Evolutionary conservation across 1,140 invertebrate genomes (phyloP).

Genomic region (Drosophila sp.): DNA sequence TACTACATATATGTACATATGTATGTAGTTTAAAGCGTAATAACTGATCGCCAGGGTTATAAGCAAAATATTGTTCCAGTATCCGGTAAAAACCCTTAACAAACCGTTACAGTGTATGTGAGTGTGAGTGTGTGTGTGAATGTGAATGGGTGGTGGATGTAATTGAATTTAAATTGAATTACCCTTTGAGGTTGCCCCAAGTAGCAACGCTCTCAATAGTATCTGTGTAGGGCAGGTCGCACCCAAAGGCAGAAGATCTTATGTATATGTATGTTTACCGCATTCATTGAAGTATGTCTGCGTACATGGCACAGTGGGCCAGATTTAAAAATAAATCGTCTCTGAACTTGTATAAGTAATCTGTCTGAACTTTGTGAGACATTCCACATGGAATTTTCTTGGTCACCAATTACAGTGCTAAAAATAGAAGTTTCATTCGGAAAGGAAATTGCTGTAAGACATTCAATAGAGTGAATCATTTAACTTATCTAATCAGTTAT

Average conservation of each 20-base stretch:
- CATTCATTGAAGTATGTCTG: neutral
- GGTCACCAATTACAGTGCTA: neutral
- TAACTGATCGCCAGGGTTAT: no score
- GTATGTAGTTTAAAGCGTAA: no score
- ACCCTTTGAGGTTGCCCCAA: neutral
- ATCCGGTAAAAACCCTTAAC: constrained; percentile 24
- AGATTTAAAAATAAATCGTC: constrained; percentile 5
- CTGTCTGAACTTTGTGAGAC: neutral
- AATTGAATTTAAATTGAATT: constrained; percentile 1
- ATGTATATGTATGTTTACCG: neutral
- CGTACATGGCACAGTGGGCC: constrained; percentile 6
- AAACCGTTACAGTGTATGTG: constrained; percentile 47
- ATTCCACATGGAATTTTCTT: constrained; percentile 8
- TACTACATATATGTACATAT: no score
- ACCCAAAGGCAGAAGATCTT: neutral
- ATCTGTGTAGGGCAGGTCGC: constrained; percentile 8
- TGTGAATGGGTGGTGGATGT: constrained; percentile 34
- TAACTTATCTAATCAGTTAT: no score
- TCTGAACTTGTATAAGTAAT: constrained; percentile 2
- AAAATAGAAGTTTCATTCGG: neutral
- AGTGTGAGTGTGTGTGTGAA: constrained; percentile 20
- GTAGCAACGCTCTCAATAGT: neutral
- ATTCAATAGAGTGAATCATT: no score
- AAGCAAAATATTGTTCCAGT: no score
- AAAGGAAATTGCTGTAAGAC: no score